Base-by-base conservation (phyloP, 2,888 invertebrate genomes). In the Carabus problematicus region DNA sequence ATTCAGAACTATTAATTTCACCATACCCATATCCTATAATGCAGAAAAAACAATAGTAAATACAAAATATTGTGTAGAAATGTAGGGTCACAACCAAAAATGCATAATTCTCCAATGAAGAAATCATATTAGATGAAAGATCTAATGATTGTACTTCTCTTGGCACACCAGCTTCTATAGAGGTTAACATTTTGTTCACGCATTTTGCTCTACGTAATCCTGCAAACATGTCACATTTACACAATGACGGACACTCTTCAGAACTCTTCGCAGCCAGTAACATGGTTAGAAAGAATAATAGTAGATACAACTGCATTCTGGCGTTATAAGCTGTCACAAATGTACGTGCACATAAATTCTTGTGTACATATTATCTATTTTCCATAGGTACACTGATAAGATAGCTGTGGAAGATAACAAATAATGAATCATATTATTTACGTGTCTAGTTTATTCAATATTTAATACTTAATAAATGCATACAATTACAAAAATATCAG, bases 181-280 rank as follows among this genome's bases (percentile, higher is more conserved):
- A 43, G 3, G 58, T 58, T 12, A 64, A 12, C 39, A 39, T 55
- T 64, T 64, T 42, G 1, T 19, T 16, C 14, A 56, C 29, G 39
- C 64, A 64, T 18, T 39, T 41, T 8, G 47, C 47, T 6, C 64
- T 41, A 18, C 64, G 43, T 29, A 64, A 56, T 19, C 54, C 54
- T 39, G 56, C 9, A 19, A 18, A 14, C 64, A 64, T 64, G 18
- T 64, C 58, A 47, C 64, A 64, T 29, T 40, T 66, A 58, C 64
- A 66, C 18, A 52, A 52, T 0, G 52, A 52, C 1, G 52, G 52
- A 16, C 52, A 52, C 16, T 52, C 11, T 18, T 29, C 29, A 29
- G 6, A 29, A 29, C 29, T 29, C 29, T 29, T 6, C 29, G 29
- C 29, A 29, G 29, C 6, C 2, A 29, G 29, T 29, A 29, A 29